Conservation (phyloP, 2,113 vertebrate species). For the Canis aureus region DNA sequence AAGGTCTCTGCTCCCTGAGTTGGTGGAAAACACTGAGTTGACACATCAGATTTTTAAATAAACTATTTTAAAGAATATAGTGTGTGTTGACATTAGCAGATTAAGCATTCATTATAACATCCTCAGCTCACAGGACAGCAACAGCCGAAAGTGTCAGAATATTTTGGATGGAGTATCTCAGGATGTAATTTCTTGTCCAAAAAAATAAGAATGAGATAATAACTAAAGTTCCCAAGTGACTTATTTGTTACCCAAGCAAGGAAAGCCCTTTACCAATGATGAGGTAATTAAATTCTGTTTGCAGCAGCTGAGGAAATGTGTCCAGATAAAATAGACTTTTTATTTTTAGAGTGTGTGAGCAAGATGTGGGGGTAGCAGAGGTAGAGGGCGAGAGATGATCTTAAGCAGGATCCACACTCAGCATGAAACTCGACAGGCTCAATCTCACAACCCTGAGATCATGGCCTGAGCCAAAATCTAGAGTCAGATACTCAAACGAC, state of each 20-base stretch:
- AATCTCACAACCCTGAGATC: neutral
- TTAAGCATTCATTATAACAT: neutral
- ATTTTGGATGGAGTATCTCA: neutral
- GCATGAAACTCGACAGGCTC: neutral
- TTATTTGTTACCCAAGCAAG: neutral
- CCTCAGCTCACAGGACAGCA: neutral
- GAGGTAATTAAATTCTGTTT: neutral
- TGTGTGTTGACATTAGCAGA: neutral
- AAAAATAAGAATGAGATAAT: neutral
- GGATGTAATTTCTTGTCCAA: neutral
- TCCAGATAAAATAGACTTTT: neutral
- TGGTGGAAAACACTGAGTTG: too few species aligned
- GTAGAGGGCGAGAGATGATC: neutral
- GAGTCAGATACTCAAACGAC: neutral
- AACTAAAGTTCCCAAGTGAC: neutral
- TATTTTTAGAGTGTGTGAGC: neutral
- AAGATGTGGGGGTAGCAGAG: too few species aligned
- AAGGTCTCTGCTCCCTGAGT: too few species aligned
- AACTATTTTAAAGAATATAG: neutral
- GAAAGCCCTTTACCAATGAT: neutral
- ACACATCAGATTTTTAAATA: too few species aligned
- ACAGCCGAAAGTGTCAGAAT: neutral
- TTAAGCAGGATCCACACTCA: neutral
- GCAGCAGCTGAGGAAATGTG: neutral
- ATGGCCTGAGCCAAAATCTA: neutral